Evolutionary conservation across 2,888 invertebrate species (phyloP).

Genomic region (Ophioninae sp.): DNA sequence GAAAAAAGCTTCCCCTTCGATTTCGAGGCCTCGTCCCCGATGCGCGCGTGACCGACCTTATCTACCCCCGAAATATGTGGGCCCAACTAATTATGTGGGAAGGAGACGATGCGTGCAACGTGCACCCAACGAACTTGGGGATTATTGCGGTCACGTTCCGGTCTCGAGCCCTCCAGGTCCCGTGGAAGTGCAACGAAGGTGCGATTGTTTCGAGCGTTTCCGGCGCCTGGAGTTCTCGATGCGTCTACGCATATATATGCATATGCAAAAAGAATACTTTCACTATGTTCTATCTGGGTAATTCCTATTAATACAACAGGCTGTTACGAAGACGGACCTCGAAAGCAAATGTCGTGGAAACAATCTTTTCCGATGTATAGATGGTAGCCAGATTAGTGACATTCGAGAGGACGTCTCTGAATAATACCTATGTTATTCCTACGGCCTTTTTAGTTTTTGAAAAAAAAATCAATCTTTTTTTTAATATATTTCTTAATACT

Average conservation of each 20-base stretch:
- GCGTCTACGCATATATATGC: constrained; percentile 18
- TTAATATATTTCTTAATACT: too few species aligned
- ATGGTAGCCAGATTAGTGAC: not conserved
- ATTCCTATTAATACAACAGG: not conserved
- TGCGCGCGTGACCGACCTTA: not conserved
- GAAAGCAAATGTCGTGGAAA: not conserved
- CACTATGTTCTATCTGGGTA: not conserved
- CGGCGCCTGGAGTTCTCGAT: constrained; percentile 62
- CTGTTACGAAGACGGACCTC: not conserved
- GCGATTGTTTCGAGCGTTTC: constrained; percentile 73
- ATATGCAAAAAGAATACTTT: constrained; percentile 5
- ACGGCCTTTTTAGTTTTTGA: too few species aligned
- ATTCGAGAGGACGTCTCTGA: too few species aligned
- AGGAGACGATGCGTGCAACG: constrained; percentile 23
- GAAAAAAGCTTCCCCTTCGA: not conserved
- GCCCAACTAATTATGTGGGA: not conserved
- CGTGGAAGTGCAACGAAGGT: constrained; percentile 64
- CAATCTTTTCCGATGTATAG: not conserved
- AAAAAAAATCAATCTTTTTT: too few species aligned
- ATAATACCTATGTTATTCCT: too few species aligned
- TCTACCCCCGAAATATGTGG: not conserved
- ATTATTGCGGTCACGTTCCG: constrained; percentile 56
- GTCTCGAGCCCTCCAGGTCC: constrained; percentile 37
- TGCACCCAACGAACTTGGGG: constrained; percentile 49
- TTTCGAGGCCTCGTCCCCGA: not conserved